phyloP scores from a whole-genome alignment of 2,113 vertebrate species.

The Pachycephala philippinensis region DNA sequence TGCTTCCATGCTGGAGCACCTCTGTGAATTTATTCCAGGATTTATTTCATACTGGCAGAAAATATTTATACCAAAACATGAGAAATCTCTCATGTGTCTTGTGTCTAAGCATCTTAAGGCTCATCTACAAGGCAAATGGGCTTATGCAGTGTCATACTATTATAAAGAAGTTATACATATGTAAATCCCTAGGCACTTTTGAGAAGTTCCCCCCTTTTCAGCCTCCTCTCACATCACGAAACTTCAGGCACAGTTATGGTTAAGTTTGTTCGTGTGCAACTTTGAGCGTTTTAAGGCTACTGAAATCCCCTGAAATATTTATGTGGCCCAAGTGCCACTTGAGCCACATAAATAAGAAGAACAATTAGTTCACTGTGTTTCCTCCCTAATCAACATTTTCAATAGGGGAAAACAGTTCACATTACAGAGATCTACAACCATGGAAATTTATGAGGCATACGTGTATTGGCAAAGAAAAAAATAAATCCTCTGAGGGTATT shows the following conservation, averaged over 20 bases:
- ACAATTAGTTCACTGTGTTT: constrained; percentile 24
- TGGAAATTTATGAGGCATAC: background rate
- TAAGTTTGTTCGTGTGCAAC: constrained; percentile 2
- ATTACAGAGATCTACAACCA: background rate
- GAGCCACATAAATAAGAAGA: background rate
- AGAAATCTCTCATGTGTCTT: background rate
- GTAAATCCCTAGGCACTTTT: background rate
- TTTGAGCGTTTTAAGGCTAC: constrained; percentile 7
- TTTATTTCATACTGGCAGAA: background rate
- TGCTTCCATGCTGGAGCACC: background rate
- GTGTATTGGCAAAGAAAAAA: background rate
- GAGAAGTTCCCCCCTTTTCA: background rate
- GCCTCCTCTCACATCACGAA: background rate
- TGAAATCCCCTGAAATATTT: constrained; percentile 45
- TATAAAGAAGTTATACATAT: background rate
- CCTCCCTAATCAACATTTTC: constrained; percentile 1
- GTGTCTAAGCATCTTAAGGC: background rate
- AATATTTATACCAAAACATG: background rate
- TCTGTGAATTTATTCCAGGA: background rate
- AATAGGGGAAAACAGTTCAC: background rate
- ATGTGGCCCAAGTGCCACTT: background rate
- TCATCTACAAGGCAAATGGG: constrained; percentile 21
- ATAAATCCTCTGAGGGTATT: background rate
- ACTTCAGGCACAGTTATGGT: background rate
- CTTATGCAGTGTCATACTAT: background rate